phyloP scores from a whole-genome alignment of 2,888 invertebrate species.

The Choreutis nemorana region DNA sequence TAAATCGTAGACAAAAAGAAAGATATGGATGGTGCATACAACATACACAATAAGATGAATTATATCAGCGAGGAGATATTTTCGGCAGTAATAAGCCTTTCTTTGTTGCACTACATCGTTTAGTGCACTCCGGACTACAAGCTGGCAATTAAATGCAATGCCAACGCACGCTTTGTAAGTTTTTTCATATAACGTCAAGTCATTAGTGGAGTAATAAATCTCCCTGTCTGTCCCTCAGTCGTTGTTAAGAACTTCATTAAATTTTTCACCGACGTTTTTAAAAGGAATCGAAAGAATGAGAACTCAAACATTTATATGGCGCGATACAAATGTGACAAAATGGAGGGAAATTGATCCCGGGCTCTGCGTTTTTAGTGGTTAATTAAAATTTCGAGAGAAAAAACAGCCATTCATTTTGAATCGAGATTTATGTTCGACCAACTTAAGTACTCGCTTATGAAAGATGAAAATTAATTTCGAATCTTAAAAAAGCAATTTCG shows the following conservation, averaged over 20 bases:
- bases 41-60: too few relatives aligned
- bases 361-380: background rate
- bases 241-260: slow-evolving; percentile 58
- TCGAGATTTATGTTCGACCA: too few relatives aligned
- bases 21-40: too few relatives aligned
- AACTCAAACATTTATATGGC: slow-evolving; percentile 35
- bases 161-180: slow-evolving; percentile 19
- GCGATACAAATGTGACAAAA: slow-evolving; percentile 35
- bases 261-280: slow-evolving; percentile 39
- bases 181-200: slow-evolving; percentile 31
- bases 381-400: too few relatives aligned
- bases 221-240: slow-evolving; percentile 32
- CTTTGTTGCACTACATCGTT: background rate
- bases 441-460: too few relatives aligned
- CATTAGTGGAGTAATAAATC: slow-evolving; percentile 56
- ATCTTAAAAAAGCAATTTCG: too few relatives aligned
- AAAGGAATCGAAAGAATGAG: slow-evolving; percentile 34
- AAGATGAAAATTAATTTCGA: too few relatives aligned
- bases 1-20: too few relatives aligned
- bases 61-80: too few relatives aligned
- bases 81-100: background rate
- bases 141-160: slow-evolving; percentile 8
- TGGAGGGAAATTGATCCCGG: slow-evolving; percentile 30
- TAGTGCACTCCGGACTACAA: background rate
- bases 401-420: too few relatives aligned